Percentiles rank a stretch among this genome's conserved stretches.
Conservation (phyloP, 2,888 invertebrate species). For the Cephonodes hylas region DNA sequence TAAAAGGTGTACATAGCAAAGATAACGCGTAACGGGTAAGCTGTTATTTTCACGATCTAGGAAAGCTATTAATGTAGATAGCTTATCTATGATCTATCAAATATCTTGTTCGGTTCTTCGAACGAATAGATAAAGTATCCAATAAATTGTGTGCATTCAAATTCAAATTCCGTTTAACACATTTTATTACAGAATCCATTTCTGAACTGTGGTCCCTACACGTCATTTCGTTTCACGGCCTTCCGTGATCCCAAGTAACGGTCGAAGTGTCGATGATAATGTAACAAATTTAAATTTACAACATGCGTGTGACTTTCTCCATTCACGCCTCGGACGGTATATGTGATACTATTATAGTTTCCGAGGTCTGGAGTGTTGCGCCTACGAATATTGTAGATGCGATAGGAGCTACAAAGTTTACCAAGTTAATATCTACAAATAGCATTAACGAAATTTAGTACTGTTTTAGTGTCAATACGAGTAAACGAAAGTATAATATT, state of each 20-base stretch:
- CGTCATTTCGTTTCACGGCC: neutral
- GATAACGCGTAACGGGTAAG: no score
- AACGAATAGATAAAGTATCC: no score
- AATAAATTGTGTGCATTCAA: neutral
- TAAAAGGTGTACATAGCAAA: no score
- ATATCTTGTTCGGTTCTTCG: no score
- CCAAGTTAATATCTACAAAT: no score
- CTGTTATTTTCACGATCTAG: no score
- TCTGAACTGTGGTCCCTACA: neutral
- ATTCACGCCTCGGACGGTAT: slow-evolving; percentile 35
- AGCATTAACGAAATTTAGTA: no score
- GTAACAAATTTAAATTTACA: neutral
- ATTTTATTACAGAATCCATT: neutral
- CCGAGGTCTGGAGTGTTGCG: slow-evolving; percentile 44
- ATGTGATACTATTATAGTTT: slow-evolving; percentile 43
- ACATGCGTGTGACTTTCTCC: slow-evolving; percentile 37
- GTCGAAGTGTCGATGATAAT: neutral
- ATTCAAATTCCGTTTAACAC: neutral
- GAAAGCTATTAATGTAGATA: no score
- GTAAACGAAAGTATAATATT: no score
- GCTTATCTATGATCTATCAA: no score
- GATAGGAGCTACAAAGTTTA: neutral
- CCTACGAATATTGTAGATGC: slow-evolving; percentile 43
- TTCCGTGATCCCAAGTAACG: neutral
- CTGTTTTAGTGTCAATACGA: no score